Base-by-base conservation (phyloP, 2,797 vertebrate genomes). In the Numenius phaeopus region DNA sequence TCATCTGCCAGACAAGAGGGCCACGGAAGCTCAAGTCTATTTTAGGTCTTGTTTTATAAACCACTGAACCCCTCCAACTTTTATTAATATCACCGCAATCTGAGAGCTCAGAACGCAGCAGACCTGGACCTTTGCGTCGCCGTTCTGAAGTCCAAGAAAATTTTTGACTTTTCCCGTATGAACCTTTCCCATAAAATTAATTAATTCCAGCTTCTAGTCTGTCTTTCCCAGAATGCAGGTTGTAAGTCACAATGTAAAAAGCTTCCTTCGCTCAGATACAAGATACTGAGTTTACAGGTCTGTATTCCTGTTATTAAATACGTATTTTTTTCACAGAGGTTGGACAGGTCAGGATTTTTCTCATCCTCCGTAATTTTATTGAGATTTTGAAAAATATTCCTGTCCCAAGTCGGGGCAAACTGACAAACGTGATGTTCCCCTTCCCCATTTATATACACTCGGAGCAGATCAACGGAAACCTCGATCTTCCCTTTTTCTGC, bases 1-100 rank as follows among this genome's bases (percentile, higher is more conserved):
- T 97, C 94, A 90, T 69, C 78, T 94, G 62, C 75, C 58, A 77
- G 90, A 77, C 76, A 79, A 95, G 81, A 83, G 24, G 61, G 81
- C 66, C 79, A 64, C 54, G 71, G 94, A 93, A 96, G 54, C 79
- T 80, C 44, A 73, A 54, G 40, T 61, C 23, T 85, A 6, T 30
- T 70, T 88, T 23, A 70, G 27, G 39, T 50, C 76, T 76, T 55
- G 40, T 44, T 95, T 78, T 64, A n/a, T 46, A 79, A 84, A 90
- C n/a, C 24, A 59, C 0, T 73, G 39, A 87, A 71, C 62, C 52
- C 17, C 40, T 72, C 14, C 24, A 69, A n/a, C 34, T 89, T 85
- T 54, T 54, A 55, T 23, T 49, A 65, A 50, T 30, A 30, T 10
- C 39, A 62, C 50, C 90, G 80, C 40, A 83, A 89, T 79, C 22